phyloP scores from a whole-genome alignment of 1,140 invertebrate species.

The Lordiphosa collinella region DNA sequence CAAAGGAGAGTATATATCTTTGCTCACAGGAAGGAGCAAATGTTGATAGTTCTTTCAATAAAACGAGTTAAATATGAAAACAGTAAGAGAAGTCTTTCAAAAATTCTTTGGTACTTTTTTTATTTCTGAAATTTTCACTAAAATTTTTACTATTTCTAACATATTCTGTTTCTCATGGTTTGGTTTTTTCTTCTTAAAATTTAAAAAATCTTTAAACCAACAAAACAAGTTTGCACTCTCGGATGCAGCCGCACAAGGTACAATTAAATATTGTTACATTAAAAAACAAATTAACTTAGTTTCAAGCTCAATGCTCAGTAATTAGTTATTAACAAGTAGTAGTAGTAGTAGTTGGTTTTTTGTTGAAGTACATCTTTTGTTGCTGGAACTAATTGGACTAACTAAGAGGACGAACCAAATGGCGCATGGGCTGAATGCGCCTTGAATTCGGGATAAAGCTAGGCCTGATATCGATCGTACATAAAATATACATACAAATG shows the following conservation, averaged over 20 bases:
- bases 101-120: constrained; percentile 73
- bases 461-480: constrained; percentile 58
- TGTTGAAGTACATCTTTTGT: constrained; percentile 51
- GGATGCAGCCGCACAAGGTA: constrained; percentile 35
- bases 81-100: not conserved
- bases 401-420: constrained; percentile 49
- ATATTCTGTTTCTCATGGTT: constrained; percentile 29
- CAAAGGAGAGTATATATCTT: too few relatives aligned
- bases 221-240: constrained; percentile 36
- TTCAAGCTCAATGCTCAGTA: constrained; percentile 39
- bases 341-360: constrained; percentile 20
- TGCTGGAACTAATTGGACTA: constrained; percentile 66
- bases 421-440: constrained; percentile 16
- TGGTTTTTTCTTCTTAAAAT: constrained; percentile 8
- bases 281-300: constrained; percentile 62
- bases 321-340: constrained; percentile 56
- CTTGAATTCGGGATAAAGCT: constrained; percentile 56
- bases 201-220: constrained; percentile 34
- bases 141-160: constrained; percentile 67
- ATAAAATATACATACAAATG: constrained; percentile 14
- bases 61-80: not conserved
- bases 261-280: constrained; percentile 53
- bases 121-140: constrained; percentile 66
- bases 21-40: too few relatives aligned
- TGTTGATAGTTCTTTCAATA: too few relatives aligned